Evolutionary conservation across 1,140 invertebrate species (phyloP), one percentile per base, ranked within the genome.

Genomic region (Platyura marginata): DNA sequence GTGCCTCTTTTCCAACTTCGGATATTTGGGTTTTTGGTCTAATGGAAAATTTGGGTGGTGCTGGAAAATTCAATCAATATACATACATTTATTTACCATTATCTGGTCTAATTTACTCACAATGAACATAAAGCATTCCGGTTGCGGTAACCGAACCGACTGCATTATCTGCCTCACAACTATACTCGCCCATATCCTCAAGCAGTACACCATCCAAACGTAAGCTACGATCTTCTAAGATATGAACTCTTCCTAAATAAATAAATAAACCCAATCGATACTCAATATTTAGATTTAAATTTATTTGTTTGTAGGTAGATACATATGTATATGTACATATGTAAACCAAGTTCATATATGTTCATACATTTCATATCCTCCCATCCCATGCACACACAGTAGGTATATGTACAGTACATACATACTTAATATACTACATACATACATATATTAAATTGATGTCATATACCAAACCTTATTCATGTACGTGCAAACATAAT

Each of bases 111-210:
- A 13, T 29, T 45, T 51, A 68, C 70, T 71, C 64, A 82, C 80
- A 72, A 53, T 83, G 76, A 42, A 94, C 85, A 47, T 75, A 81
- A 3, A 96, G 68, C 41, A 75, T 74, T 40, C 84, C 86, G 42
- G 77, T 79, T 36, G 81, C 83, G 25, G 75, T 76, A 16, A 89
- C 79, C 47, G 74, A 75, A 29, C 91, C 91, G 33, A 90, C 77
- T 29, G 76, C 69, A 65, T 96, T 96, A 52, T 77, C 78, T 21
- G 88, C 81, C 57, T 92, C 87, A 62, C 90, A 95, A 36, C 76
- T 85, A 60, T 94, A 94, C 51, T 90, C 83, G 44, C 89, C 91
- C 60, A 87, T 81, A 59, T 96, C 92, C 46, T 69, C 66, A 42
- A 77, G 60, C 40, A 69, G 72, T 21, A 88, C 75, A 50, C 76